A percentile compares a stretch with the other conserved stretches of the same genome.
These are phyloP conservation scores for Phthorimaea operculella DNA, from an alignment of 1,140 invertebrate species.

Conservation along the genomic window DNA sequence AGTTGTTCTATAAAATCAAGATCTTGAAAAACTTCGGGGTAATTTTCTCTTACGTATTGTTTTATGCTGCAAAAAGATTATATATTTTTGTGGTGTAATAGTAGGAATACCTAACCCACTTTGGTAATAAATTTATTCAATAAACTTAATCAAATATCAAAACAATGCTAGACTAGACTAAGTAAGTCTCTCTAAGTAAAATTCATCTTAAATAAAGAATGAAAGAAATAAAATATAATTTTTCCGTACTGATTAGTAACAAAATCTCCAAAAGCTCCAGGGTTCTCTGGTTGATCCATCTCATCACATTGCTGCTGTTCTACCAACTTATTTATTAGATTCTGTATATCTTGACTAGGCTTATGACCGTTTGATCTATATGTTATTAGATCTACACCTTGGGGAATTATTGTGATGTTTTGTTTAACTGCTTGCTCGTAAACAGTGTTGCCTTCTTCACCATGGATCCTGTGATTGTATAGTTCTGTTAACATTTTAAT, in stretches of 20 bases:
- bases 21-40: constrained; percentile 7
- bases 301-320: background rate
- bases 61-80: background rate
- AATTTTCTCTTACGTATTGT: background rate
- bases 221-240: too few relatives aligned
- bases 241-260: background rate
- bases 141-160: too few relatives aligned
- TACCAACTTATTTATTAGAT: background rate
- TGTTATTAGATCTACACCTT: background rate
- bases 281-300: background rate
- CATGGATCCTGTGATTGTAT: background rate
- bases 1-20: constrained; percentile 10
- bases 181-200: too few relatives aligned
- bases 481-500: too few relatives aligned
- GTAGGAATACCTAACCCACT: too few relatives aligned
- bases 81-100: background rate
- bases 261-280: background rate
- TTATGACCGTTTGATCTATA: background rate
- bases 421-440: background rate
- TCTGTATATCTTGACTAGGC: background rate
- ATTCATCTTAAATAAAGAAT: too few relatives aligned
- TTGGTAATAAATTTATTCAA: too few relatives aligned
- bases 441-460: background rate
- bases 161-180: too few relatives aligned
- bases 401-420: background rate